Percentiles rank a stretch among this genome's conserved stretches.
Evolutionary conservation across 2,797 vertebrate species (phyloP).

Genomic region (Nyctibius grandis): DNA sequence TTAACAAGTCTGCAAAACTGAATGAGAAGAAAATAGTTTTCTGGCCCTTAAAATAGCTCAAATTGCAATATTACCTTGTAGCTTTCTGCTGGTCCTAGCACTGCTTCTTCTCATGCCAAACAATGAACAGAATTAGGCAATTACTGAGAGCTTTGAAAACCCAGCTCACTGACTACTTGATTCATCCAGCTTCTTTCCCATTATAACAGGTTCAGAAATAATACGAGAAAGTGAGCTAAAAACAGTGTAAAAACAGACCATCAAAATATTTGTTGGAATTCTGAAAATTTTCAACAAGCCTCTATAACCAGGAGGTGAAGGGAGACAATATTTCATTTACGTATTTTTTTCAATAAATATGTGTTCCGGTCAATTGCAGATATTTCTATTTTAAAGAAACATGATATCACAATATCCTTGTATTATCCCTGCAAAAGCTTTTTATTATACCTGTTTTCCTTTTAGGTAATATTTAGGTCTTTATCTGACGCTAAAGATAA

Average conservation of each 20-base stretch:
- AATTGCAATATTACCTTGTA: background rate
- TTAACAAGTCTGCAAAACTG: background rate
- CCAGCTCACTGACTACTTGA: background rate
- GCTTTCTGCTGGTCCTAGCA: background rate
- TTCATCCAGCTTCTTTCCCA: background rate
- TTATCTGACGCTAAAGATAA: conserved; percentile 6
- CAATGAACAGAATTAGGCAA: background rate
- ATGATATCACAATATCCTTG: background rate
- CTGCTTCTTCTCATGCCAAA: background rate
- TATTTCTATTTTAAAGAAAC: background rate
- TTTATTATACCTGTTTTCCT: background rate
- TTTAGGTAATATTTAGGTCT: conserved; percentile 27
- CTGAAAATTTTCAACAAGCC: background rate
- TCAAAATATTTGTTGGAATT: background rate
- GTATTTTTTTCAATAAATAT: background rate
- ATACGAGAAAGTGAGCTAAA: background rate
- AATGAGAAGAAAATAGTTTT: background rate
- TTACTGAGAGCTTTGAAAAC: background rate
- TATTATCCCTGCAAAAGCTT: background rate
- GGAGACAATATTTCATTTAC: background rate
- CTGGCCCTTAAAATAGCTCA: background rate
- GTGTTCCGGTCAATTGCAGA: background rate
- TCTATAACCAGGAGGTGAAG: background rate
- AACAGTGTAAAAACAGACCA: background rate
- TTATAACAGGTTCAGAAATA: background rate